Base-by-base conservation (phyloP, 2,113 vertebrate genomes). In the Xiphias gladius region DNA sequence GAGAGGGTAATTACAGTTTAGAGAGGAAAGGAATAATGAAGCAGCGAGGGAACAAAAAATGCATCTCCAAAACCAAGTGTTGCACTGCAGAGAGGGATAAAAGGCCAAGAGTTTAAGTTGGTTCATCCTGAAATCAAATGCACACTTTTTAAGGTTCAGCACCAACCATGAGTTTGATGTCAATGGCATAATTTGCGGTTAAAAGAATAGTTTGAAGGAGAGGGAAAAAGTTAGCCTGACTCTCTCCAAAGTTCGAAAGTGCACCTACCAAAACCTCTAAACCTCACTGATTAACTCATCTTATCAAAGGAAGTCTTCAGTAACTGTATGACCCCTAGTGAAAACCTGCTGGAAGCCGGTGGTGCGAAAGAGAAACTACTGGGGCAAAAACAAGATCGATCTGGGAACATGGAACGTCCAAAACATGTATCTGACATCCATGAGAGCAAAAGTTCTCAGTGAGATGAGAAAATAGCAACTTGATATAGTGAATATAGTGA, bases 1-100 rank as follows among this genome's bases (percentile, higher is more conserved):
- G 66, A 24, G n/a, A 54, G 20, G 61, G 86, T 88, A 83, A 90
- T 90, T 88, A 73, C 73, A 90, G 74, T 67, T 72, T n/a, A 62
- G 64, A 73, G 59, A 83, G 50, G 37, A 70, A 76, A 52, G 64
- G 52, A 87, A 71, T 55, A 76, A 11, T 73, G 16, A 79, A 75
- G 39, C 41, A 68, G 55, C 43, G 19, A 79, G 26, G 65, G 73
- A 85, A 71, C 28, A 80, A 71, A 68, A 73, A 85, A 70, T 19
- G 48, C 52, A 70, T 82, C 7, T 80, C 71, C 55, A 76, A 82
- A 79, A 83, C 58, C 54, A 82, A 73, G 70, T 55, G 35, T 43
- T 81, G 19, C 12, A 22, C 14, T 57, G 9, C 41, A 54, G 22
- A 76, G 30, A 19, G 35, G 62, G 68, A 78, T 37, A 48, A 46